Evolutionary conservation across 1,140 invertebrate species (phyloP).

Genomic region (Acromyrmex heyeri): DNA sequence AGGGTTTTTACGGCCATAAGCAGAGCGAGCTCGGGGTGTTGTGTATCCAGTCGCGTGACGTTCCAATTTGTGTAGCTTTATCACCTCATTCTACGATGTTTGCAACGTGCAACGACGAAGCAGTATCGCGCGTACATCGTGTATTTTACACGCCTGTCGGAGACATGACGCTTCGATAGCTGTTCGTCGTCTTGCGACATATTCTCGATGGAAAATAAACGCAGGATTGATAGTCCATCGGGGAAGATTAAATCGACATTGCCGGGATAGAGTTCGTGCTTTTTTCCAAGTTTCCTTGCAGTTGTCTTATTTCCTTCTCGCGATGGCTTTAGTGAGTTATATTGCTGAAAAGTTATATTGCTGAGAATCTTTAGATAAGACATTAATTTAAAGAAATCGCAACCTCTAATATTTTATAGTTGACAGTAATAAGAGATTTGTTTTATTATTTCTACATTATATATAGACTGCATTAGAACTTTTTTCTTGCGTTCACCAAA

Average conservation of each 20-base stretch:
- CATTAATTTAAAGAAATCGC: background rate
- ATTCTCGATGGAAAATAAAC: constrained; percentile 37
- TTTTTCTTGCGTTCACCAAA: too few relatives aligned
- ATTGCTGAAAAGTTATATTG: constrained; percentile 21
- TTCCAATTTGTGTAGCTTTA: constrained; percentile 57
- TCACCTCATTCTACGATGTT: constrained; percentile 39
- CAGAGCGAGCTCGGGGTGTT: background rate
- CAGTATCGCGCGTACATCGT: background rate
- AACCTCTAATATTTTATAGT: background rate
- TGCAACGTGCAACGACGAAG: constrained; percentile 25
- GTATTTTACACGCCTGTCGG: constrained; percentile 17
- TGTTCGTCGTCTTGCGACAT: constrained; percentile 23
- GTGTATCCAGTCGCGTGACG: constrained; percentile 35
- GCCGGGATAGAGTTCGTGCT: constrained; percentile 20
- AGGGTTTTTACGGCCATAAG: constrained; percentile 46
- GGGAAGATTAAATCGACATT: constrained; percentile 37
- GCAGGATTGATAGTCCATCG: constrained; percentile 30
- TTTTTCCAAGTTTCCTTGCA: background rate
- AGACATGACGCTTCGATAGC: constrained; percentile 3
- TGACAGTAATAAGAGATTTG: background rate
- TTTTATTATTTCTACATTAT: too few relatives aligned
- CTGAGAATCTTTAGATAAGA: background rate
- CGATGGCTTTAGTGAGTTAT: background rate
- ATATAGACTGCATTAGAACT: too few relatives aligned
- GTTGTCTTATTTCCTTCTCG: background rate